Evolutionary conservation across 2,888 invertebrate species (phyloP).

Genomic region (Myopa testacea): DNA sequence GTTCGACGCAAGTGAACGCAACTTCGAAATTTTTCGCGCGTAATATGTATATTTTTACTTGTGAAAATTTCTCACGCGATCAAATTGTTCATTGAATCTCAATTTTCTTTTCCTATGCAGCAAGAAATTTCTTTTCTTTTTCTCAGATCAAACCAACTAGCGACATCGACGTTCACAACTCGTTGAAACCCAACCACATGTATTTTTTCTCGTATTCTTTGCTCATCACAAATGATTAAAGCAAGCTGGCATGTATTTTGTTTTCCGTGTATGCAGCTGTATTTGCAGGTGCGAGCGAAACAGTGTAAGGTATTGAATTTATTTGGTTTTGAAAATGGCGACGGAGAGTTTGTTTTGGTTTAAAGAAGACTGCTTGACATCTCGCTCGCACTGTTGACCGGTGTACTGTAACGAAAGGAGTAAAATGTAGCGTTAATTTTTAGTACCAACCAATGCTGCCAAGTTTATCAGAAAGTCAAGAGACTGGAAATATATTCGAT

Average conservation of each 20-base stretch:
- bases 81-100: too few species aligned
- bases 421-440: neutral
- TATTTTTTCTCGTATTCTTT: slow-evolving; percentile 36
- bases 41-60: neutral
- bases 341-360: slow-evolving; percentile 15
- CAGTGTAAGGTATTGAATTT: neutral
- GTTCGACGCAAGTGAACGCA: neutral
- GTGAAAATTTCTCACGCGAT: slow-evolving; percentile 14
- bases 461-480: neutral
- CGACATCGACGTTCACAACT: slow-evolving; percentile 33
- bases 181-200: slow-evolving; percentile 39
- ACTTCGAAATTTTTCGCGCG: slow-evolving; percentile 36
- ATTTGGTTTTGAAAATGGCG: slow-evolving; percentile 32
- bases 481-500: neutral
- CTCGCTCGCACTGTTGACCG: neutral
- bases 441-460: neutral
- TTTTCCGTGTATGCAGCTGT: neutral
- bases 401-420: slow-evolving; percentile 1
- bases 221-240: slow-evolving; percentile 10
- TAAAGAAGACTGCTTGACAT: neutral
- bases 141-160: slow-evolving; percentile 29
- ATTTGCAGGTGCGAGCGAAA: neutral
- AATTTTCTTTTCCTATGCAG: slow-evolving; percentile 5
- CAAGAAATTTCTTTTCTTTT: slow-evolving; percentile 21
- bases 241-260: neutral